Percentiles rank a stretch among this genome's conserved stretches.
Conservation (phyloP, 2,888 invertebrate species). For the Heliconius cydno region DNA sequence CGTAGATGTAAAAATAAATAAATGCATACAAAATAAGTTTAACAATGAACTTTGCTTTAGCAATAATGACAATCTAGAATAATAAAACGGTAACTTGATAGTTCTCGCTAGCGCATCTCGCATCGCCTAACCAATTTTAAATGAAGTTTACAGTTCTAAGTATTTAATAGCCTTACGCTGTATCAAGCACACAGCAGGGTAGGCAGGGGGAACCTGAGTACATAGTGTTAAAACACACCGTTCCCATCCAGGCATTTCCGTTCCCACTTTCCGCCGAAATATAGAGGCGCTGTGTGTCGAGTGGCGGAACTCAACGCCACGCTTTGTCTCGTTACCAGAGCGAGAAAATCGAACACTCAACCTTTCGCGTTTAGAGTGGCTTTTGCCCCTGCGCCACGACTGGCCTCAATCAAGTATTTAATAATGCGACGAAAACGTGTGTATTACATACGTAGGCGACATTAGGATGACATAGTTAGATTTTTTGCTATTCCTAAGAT, state of each 20-base stretch:
- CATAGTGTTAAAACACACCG: too few relatives aligned
- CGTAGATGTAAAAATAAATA: not conserved
- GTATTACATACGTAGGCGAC: slow-evolving; percentile 18
- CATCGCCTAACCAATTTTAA: not conserved
- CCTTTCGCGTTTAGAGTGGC: too few relatives aligned
- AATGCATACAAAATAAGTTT: not conserved
- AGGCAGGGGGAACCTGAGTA: too few relatives aligned
- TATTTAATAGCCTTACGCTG: not conserved
- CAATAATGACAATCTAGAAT: slow-evolving; percentile 13
- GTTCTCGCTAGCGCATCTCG: not conserved
- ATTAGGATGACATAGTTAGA: slow-evolving; percentile 15
- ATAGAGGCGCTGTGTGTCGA: too few relatives aligned
- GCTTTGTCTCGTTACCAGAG: too few relatives aligned
- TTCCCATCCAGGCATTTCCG: too few relatives aligned
- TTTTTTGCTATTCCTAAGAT: slow-evolving; percentile 15
- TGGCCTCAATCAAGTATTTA: slow-evolving; percentile 3
- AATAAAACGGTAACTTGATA: slow-evolving; percentile 21
- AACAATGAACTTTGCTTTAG: not conserved
- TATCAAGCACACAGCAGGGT: too few relatives aligned
- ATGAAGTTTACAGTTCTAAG: not conserved
- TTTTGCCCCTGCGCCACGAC: too few relatives aligned
- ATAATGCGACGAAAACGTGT: slow-evolving; percentile 13
- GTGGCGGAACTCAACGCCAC: too few relatives aligned
- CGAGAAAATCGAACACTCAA: too few relatives aligned
- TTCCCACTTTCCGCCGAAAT: too few relatives aligned